phyloP scores from a whole-genome alignment of 2,888 invertebrate species.

The Hyppa rectilinea region DNA sequence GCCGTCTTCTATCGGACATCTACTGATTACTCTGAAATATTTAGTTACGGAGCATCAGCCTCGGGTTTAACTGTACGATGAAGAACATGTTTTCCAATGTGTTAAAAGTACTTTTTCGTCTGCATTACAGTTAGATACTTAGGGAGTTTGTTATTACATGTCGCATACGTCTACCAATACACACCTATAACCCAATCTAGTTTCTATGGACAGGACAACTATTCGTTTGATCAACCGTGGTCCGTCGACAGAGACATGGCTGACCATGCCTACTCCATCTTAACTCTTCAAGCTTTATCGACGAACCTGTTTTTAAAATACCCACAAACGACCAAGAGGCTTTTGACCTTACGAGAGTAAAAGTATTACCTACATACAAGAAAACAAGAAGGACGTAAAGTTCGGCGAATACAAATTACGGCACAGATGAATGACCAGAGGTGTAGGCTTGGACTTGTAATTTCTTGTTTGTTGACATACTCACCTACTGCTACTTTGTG shows the following conservation, averaged over 20 bases:
- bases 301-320: neutral
- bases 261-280: neutral
- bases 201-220: neutral
- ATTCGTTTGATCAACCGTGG: neutral
- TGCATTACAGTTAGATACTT: neutral
- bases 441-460: neutral
- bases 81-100: neutral
- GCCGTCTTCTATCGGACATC: conserved; percentile 93
- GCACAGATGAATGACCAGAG: conserved; percentile 2
- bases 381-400: conserved; percentile 19
- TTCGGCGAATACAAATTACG: conserved; percentile 6
- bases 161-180: neutral
- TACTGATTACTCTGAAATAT: conserved; percentile 80
- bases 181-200: neutral
- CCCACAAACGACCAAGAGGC: conserved; percentile 4
- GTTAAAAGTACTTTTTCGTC: too few species aligned
- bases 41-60: neutral
- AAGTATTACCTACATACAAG: conserved; percentile 8
- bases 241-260: neutral
- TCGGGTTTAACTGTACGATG: neutral
- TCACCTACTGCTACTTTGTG: conserved; percentile 76
- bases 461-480: conserved; percentile 38
- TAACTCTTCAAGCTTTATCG: neutral
- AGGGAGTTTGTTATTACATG: neutral
- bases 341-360: conserved; percentile 46